Evolutionary conservation across 2,888 invertebrate genomes (phyloP).

Genomic region (Criorhina ranunculi): DNA sequence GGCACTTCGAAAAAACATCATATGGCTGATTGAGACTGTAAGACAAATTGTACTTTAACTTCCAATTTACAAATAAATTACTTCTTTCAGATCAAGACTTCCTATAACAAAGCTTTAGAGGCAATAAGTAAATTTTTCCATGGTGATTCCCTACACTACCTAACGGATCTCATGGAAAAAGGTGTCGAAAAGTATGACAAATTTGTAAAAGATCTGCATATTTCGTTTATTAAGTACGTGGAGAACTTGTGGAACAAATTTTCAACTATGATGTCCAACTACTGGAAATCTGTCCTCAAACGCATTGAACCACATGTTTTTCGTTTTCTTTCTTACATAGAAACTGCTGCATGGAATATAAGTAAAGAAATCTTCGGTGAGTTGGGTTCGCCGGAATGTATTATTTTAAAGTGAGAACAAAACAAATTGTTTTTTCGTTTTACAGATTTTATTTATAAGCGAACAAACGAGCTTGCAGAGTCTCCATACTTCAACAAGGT

Average conservation of each 20-base stretch:
- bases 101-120: constrained; percentile 89
- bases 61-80: neutral
- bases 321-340: constrained; percentile 90
- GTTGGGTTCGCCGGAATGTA: neutral
- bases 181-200: constrained; percentile 91
- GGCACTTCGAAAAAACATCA: constrained; percentile 90
- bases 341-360: constrained; percentile 90
- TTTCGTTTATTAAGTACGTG: constrained; percentile 88
- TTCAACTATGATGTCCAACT: constrained; percentile 87
- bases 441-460: constrained; percentile 91
- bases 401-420: neutral
- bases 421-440: constrained; percentile 29
- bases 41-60: constrained; percentile 60
- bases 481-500: constrained; percentile 93
- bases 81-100: constrained; percentile 86
- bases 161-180: constrained; percentile 88
- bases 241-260: constrained; percentile 91
- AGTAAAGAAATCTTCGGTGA: constrained; percentile 89
- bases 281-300: constrained; percentile 90
- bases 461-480: constrained; percentile 91
- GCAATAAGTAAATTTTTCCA: constrained; percentile 89
- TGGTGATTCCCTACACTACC: constrained; percentile 90
- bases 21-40: constrained; percentile 90
- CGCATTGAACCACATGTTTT: constrained; percentile 92
- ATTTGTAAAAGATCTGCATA: constrained; percentile 91